These are phyloP conservation scores for Synanthedon formicaeformis DNA, from an alignment of 2,888 invertebrate genomes.

Conservation along the genomic window DNA sequence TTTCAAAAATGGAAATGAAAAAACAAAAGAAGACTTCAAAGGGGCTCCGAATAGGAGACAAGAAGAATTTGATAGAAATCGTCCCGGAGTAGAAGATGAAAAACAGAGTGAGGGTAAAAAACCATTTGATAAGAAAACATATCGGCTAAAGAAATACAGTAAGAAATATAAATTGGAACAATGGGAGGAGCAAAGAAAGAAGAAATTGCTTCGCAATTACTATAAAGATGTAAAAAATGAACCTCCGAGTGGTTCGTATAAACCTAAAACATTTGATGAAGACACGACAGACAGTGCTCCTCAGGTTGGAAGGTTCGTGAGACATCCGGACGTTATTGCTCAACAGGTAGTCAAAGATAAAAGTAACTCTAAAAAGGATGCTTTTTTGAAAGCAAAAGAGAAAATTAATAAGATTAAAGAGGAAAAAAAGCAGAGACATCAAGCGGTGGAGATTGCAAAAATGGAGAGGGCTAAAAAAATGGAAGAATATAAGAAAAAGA, in stretches of 20 bases:
- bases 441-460: conserved; percentile 57
- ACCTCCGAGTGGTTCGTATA: conserved; percentile 45
- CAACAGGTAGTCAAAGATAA: conserved; percentile 19
- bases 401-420: conserved; percentile 66
- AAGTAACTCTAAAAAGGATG: conserved; percentile 35
- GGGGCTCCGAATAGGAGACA: conserved; percentile 23
- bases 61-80: conserved; percentile 35
- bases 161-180: conserved; percentile 77
- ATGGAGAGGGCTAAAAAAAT: conserved; percentile 74
- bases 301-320: conserved; percentile 42
- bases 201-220: conserved; percentile 65
- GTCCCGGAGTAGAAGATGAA: conserved; percentile 14
- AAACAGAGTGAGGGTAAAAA: conserved; percentile 49
- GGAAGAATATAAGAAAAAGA: conserved; percentile 77
- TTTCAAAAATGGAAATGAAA: conserved; percentile 9
- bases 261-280: conserved; percentile 64
- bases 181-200: conserved; percentile 76
- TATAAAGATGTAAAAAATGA: conserved; percentile 69
- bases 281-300: conserved; percentile 32
- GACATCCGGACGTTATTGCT: conserved; percentile 51
- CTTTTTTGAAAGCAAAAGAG: conserved; percentile 64
- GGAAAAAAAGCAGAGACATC: conserved; percentile 62
- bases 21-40: conserved; percentile 9
- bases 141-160: conserved; percentile 76
- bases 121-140: conserved; percentile 76